A percentile compares a stretch with the other conserved stretches of the same genome.
phyloP scores from a whole-genome alignment of 2,113 vertebrate genomes.

The Phyllopteryx taeniolatus region DNA sequence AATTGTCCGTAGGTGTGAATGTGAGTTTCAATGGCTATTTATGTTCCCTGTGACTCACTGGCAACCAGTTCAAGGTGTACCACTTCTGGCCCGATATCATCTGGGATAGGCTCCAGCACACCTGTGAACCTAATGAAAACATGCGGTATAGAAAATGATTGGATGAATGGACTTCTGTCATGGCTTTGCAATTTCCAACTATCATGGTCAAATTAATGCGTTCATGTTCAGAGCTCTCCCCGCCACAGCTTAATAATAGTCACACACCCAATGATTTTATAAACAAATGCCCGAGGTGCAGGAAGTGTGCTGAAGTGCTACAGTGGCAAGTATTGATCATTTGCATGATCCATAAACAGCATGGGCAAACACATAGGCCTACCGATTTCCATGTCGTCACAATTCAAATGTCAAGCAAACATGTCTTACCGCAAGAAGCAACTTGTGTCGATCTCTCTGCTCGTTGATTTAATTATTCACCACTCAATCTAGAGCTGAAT shows the following conservation, averaged over 20 bases:
- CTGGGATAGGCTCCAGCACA: no score
- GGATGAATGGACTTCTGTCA: neutral
- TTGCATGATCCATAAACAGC: conserved; percentile 6
- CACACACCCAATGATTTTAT: neutral
- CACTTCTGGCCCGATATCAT: neutral
- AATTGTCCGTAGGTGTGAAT: no score
- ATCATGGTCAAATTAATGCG: neutral
- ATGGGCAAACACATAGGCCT: neutral
- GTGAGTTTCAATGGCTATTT: no score
- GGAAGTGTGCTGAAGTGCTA: neutral
- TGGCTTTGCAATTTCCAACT: neutral
- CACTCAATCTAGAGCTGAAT: neutral
- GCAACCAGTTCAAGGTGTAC: no score
- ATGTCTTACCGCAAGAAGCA: neutral
- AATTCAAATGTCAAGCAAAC: conserved; percentile 2
- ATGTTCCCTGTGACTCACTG: no score
- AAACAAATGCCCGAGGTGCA: conserved; percentile 4
- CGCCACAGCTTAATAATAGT: neutral
- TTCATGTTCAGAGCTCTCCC: neutral
- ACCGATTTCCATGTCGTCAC: neutral
- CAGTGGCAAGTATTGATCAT: neutral
- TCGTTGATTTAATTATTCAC: neutral
- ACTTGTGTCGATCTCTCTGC: neutral
- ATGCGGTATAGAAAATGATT: neutral
- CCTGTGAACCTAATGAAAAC: neutral